Evolutionary conservation across 53 echinoderm and acorn worm species (phyloP).

Genomic region (Hippasteria phrygiana): DNA sequence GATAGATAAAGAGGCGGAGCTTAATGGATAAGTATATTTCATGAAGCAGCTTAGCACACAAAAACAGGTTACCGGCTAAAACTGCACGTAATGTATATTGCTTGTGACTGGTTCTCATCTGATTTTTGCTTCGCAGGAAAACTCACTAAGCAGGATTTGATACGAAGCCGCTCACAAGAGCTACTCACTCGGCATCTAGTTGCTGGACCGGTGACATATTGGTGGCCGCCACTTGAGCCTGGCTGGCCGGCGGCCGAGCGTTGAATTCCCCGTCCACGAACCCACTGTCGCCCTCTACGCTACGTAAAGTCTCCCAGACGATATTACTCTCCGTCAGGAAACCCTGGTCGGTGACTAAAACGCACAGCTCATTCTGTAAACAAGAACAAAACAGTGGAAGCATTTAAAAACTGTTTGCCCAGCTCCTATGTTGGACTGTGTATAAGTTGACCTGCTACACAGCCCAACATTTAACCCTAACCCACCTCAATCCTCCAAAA

Average conservation of each 20-base stretch:
- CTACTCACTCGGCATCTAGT: conserved; percentile 89
- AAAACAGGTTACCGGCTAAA: too few species aligned
- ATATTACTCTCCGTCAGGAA: conserved; percentile 93
- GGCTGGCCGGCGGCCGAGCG: conserved; percentile 66
- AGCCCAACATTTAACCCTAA: too few species aligned
- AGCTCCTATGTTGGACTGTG: too few species aligned
- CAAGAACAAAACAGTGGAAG: too few species aligned
- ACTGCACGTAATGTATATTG: too few species aligned
- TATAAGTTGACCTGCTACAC: too few species aligned
- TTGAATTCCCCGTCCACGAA: conserved; percentile 93
- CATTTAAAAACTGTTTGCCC: neutral
- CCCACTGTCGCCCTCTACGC: conserved; percentile 95
- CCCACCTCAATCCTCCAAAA: too few species aligned
- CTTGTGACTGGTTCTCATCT: too few species aligned
- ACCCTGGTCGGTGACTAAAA: conserved; percentile 94
- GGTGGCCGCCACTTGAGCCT: conserved; percentile 52
- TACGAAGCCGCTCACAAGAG: neutral
- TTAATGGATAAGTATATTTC: too few species aligned
- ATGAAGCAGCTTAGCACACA: too few species aligned
- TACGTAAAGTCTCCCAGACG: conserved; percentile 94
- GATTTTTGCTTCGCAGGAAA: too few species aligned
- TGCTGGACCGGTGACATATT: conserved; percentile 92
- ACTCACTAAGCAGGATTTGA: neutral
- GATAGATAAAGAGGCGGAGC: too few species aligned
- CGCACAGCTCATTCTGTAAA: conserved; percentile 85